A percentile compares a stretch with the other conserved stretches of the same genome.
Evolutionary conservation across 2,888 invertebrate species (phyloP).

Genomic region (Chironomus tentans): DNA sequence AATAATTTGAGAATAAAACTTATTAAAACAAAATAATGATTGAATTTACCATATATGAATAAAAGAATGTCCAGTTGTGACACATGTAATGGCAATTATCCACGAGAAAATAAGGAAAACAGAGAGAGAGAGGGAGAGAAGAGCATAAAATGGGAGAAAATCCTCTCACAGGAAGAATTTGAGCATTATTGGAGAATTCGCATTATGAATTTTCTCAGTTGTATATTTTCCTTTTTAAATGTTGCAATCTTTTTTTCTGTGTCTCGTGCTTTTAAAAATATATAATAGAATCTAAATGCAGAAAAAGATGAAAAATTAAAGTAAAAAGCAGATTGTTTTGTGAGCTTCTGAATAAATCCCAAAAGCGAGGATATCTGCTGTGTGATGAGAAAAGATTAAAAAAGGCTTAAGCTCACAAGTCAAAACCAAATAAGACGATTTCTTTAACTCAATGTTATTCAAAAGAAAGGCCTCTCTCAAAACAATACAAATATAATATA

Average conservation of each 20-base stretch:
- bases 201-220: constrained; percentile 1
- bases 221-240: constrained; percentile 17
- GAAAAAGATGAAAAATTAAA: constrained; percentile 6
- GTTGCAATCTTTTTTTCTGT: constrained; percentile 12
- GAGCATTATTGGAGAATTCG: too few species aligned
- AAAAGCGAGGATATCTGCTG: not conserved
- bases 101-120: too few species aligned
- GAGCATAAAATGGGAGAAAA: not conserved
- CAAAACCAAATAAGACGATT: not conserved
- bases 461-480: not conserved
- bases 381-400: constrained; percentile 17
- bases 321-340: constrained; percentile 5
- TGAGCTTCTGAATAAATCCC: not conserved
- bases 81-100: too few species aligned
- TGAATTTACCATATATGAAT: too few species aligned
- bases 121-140: too few species aligned
- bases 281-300: not conserved
- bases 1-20: too few species aligned
- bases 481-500: too few species aligned
- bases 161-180: too few species aligned
- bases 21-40: too few species aligned
- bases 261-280: not conserved
- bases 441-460: not conserved
- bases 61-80: too few species aligned
- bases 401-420: not conserved